These are phyloP conservation scores for Ernsta delagoae DNA, from an alignment of 2,888 invertebrate genomes.

Conservation along the genomic window DNA sequence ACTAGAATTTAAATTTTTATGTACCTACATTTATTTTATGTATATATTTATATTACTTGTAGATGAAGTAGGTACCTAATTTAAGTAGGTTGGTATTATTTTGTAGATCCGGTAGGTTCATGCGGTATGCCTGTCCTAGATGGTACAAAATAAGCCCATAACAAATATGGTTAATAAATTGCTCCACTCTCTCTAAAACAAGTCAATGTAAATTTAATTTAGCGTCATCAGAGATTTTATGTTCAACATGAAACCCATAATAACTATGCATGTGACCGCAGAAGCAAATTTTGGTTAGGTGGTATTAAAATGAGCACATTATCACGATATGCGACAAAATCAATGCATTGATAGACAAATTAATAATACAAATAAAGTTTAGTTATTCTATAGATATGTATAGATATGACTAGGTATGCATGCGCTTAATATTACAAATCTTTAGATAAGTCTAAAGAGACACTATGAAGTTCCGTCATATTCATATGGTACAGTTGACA, in stretches of 20 bases:
- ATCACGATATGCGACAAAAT: neutral
- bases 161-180: neutral
- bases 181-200: neutral
- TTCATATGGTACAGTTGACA: constrained; percentile 22
- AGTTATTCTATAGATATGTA: too few relatives aligned
- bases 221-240: neutral
- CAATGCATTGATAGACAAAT: neutral
- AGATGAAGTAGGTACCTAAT: too few relatives aligned
- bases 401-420: too few relatives aligned
- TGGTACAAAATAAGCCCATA: neutral
- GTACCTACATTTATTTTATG: too few relatives aligned
- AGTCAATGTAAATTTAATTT: constrained; percentile 2
- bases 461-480: constrained; percentile 2
- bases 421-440: too few relatives aligned
- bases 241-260: neutral
- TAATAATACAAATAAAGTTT: too few relatives aligned
- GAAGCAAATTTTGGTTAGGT: constrained; percentile 18
- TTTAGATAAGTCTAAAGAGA: too few relatives aligned
- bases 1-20: too few relatives aligned
- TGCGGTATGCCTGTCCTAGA: too few relatives aligned
- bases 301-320: constrained; percentile 11
- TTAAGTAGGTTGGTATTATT: too few relatives aligned
- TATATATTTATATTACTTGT: too few relatives aligned
- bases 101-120: too few relatives aligned
- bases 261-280: constrained; percentile 12